Base-by-base conservation (phyloP, 1,140 invertebrate species). In the Aleiodes sp. region DNA sequence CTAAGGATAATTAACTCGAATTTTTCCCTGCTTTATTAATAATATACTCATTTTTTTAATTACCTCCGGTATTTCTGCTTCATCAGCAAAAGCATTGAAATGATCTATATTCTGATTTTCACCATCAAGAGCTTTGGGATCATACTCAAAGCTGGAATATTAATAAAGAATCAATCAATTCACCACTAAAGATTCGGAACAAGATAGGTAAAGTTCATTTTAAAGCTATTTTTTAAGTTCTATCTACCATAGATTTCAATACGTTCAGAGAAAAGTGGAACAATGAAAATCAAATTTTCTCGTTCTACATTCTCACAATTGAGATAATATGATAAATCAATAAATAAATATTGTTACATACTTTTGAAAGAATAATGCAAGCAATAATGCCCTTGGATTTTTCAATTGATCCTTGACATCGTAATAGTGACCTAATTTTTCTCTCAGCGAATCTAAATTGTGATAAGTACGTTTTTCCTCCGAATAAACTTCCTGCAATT, bases 361-460 rank as follows among this genome's bases (percentile, higher is more conserved):
- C 88, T 89, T 87, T 74, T 89, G 88, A 73, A 89, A 89, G 70
- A 89, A 86, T 56, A 89, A 77, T 2, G 88, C 88, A 52, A 88
- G 80, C 0, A 87, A 78, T 10, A 88, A 76, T 60, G 86, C 84
- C 68, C 84, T 76, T 0, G 87, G 80, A 70, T 82, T 85, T 70
- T 87, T 85, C 9, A 89, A 75, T 19, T 81, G 78, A 39, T 82
- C 75, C 59, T 84, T 85, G 52, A 86, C 80, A n/a, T 84, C 80
- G 43, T 87, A 79, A 70, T 86, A 88, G 70, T 85, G 78, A 35
- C 71, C 61, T 9, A 89, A 77, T 75, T 89, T 89, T 19, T 86
- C 78, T 0, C 75, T 65, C 6, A 89, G 75, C 56, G 87, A 87
- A 41, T 85, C 79, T 29, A 88, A 72, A 73, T 87, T 87, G 60